Percentiles rank a stretch among this genome's conserved stretches.
phyloP scores from a whole-genome alignment of 1,140 invertebrate genomes.

The Himalopsyche phryganea region DNA sequence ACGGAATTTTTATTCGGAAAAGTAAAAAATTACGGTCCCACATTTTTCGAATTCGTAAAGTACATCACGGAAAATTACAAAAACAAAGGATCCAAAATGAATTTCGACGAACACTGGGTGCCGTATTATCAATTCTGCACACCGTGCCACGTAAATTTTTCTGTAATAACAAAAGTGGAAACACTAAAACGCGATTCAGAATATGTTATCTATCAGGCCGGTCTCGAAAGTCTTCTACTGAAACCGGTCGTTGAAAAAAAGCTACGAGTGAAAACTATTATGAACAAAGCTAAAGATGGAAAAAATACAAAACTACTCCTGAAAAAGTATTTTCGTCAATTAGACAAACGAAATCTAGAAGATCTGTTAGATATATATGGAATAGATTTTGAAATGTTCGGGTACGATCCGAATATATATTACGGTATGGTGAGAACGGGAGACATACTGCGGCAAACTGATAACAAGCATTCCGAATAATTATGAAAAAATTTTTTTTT shows the following conservation, averaged over 20 bases:
- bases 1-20: conserved; percentile 42
- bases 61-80: conserved; percentile 56
- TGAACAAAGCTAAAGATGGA: conserved; percentile 52
- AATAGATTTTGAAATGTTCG: conserved; percentile 70
- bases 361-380: conserved; percentile 67
- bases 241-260: conserved; percentile 51
- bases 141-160: conserved; percentile 68
- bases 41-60: conserved; percentile 69
- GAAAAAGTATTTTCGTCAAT: conserved; percentile 61
- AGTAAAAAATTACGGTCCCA: conserved; percentile 52
- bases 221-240: conserved; percentile 55
- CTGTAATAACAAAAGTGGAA: conserved; percentile 64
- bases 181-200: conserved; percentile 65
- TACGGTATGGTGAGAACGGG: conserved; percentile 50
- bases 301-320: conserved; percentile 53
- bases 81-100: conserved; percentile 37
- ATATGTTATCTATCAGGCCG: conserved; percentile 60
- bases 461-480: too few species aligned
- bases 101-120: conserved; percentile 71
- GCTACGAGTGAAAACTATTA: conserved; percentile 49
- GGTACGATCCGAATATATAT: conserved; percentile 57
- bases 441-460: too few species aligned
- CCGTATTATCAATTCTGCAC: conserved; percentile 70
- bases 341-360: conserved; percentile 57
- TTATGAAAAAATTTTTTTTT: too few species aligned